Evolutionary conservation across 2,113 vertebrate genomes (phyloP).

Genomic region (Charadrius vociferus): DNA sequence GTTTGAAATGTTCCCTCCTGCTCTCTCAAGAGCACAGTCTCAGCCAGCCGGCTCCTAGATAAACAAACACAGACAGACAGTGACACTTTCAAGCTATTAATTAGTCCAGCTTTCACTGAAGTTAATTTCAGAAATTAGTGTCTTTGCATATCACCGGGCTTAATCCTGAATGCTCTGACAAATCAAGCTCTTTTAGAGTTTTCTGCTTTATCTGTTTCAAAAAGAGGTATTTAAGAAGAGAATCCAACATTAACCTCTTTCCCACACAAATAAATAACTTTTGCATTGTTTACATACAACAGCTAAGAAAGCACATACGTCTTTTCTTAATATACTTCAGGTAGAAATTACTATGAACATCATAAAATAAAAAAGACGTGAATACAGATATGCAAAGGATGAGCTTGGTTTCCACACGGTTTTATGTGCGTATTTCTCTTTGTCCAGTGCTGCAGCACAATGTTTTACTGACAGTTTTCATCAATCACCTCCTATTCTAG

Average conservation of each 20-base stretch:
- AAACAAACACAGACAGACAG: constrained; percentile 27
- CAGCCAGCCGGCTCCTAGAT: neutral
- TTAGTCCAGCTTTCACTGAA: neutral
- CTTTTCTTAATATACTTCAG: neutral
- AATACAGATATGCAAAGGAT: neutral
- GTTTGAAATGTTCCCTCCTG: constrained; percentile 10
- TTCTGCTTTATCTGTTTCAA: neutral
- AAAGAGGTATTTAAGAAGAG: neutral
- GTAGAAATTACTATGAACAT: neutral
- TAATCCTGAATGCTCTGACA: neutral
- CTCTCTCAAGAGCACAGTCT: constrained; percentile 9
- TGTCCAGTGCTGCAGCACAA: neutral
- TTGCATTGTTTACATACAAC: neutral
- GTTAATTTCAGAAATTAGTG: constrained; percentile 40
- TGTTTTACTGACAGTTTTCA: constrained; percentile 18
- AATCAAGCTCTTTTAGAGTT: neutral
- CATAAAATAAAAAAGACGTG: neutral
- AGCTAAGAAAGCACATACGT: neutral
- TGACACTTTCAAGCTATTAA: constrained; percentile 26
- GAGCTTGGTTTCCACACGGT: neutral
- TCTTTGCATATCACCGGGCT: neutral
- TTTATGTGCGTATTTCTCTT: neutral
- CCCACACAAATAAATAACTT: neutral
- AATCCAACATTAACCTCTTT: neutral
- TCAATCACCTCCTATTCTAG: constrained; percentile 18